Base-by-base conservation (phyloP, 2,888 invertebrate species). In the Lithophane semibrunnea region DNA sequence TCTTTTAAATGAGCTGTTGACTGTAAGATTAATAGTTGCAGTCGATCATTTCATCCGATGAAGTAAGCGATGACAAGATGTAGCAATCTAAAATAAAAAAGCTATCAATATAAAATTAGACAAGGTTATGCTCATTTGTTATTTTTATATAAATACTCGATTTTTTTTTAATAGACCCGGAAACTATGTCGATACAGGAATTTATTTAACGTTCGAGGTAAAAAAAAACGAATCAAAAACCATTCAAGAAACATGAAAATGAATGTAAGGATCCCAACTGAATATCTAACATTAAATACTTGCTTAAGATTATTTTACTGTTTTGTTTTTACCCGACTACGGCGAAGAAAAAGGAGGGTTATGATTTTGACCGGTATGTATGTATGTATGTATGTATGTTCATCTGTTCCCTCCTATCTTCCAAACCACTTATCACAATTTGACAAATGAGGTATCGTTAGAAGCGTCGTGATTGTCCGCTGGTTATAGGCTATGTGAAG, bases 31-130 rank as follows among this genome's bases (percentile, higher is more conserved):
- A 49, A 66, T 75, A 29, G 74, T 67, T 37, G n/a, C 12, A 52
- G 24, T 49, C 49, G 13, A 60, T 58, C 16, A 52, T 47, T 24
- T 54, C 12, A 52, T n/a, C 3, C 37, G 21, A 49, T 47, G 73
- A 80, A 79, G 44, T 58, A 24, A 24, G 58, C 44, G 16, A 44
- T 1, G 65, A 42, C 47, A 49, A 66, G 52, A 77, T 73, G 24
- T 54, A 64, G n/a, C 24, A 64, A 60, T 18, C 13, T 49, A 44
- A 60, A 56, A 76, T 54, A 77, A 83, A 77, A 81, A 56, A 67
- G 2, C 49, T 37, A 47, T 79, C 18, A 60, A 73, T 73, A 37
- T 44, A 29, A 60, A 64, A 72, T 61, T 42, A 63, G 1, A 8
- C 58, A 75, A 76, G 64, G 76, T 49, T 54, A 71, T 1, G 37